Base-by-base conservation (phyloP, 2,797 vertebrate genomes). In the Hipposideros larvatus region DNA sequence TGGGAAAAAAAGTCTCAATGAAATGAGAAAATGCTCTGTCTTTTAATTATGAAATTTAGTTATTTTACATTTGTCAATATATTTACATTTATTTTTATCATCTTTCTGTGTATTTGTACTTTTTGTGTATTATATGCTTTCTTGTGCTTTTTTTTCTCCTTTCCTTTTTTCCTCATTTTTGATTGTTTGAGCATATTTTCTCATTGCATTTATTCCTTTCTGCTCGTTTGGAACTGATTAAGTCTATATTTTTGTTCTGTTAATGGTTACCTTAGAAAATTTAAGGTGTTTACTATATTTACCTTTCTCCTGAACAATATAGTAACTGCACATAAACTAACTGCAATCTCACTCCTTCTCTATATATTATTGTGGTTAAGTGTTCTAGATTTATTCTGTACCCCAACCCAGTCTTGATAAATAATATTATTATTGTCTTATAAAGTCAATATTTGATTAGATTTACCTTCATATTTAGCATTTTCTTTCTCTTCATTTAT, bases 201-300 rank as follows among this genome's bases (percentile, higher is more conserved):
- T 84, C 63, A 59, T 84, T 34, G 14, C 1, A n/a, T 7, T 11
- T 16, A 48, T 80, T 83, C 28, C 13, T 92, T 14, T 73, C 41
- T 77, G 34, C 28, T 84, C 26, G 59, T 84, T 89, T 77, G 11
- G 14, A 91, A 90, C n/a, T 37, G 34, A 66, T 73, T 73, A 66
- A 66, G 34, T 87, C 6, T 87, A 41, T n/a, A 13, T 66, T 88
- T 74, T 92, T 66, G 26, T 93, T 78, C n/a, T 83, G n/a, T 70
- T 66, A 51, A 24, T 73, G 13, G 11, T 87, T 87, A 83, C 9
- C 16, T 78, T 48, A 43, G 48, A 65, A 91, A 73, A 78, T 53
- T 77, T 66, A 51, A 78, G 46, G 43, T 31, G 11, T 14, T 77
- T 87, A 9, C 28, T 80, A 10, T 59, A 28, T 57, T 34, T 75